Percentiles rank a stretch among this genome's conserved stretches.
phyloP scores from a whole-genome alignment of 2,888 invertebrate species.

The Dyspetes luteomarginatus region DNA sequence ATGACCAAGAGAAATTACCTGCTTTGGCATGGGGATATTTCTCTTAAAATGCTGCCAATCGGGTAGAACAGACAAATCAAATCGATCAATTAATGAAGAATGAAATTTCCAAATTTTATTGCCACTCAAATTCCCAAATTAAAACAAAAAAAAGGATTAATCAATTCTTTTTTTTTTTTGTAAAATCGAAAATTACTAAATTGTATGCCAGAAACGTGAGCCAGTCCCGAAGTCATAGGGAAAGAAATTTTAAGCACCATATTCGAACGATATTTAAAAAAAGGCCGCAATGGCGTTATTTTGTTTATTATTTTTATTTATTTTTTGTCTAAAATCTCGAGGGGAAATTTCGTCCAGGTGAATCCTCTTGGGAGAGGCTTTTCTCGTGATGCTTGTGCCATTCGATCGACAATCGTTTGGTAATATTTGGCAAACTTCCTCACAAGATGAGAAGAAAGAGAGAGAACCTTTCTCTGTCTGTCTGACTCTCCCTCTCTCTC shows the following conservation, averaged over 20 bases:
- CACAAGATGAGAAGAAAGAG: not conserved
- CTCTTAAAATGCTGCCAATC: no score
- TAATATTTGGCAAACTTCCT: constrained; percentile 63
- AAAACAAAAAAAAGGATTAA: no score
- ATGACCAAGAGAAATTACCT: not conserved
- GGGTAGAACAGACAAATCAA: no score
- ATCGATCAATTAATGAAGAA: no score
- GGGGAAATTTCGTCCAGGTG: not conserved
- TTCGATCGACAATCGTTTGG: constrained; percentile 58
- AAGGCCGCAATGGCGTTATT: not conserved
- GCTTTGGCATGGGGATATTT: no score
- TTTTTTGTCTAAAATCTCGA: no score
- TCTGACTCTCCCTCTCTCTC: constrained; percentile 15
- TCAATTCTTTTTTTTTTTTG: not conserved
- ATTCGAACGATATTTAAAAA: not conserved
- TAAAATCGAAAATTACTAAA: not conserved
- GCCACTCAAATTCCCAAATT: no score
- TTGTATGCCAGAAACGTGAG: not conserved
- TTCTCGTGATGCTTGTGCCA: constrained; percentile 21
- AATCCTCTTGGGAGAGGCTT: constrained; percentile 23
- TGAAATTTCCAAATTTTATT: no score
- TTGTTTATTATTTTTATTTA: no score
- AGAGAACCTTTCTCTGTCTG: not conserved
- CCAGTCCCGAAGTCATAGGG: not conserved
- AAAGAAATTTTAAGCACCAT: not conserved